phyloP scores from a whole-genome alignment of 2,113 vertebrate species.

The Desmodus rotundus region DNA sequence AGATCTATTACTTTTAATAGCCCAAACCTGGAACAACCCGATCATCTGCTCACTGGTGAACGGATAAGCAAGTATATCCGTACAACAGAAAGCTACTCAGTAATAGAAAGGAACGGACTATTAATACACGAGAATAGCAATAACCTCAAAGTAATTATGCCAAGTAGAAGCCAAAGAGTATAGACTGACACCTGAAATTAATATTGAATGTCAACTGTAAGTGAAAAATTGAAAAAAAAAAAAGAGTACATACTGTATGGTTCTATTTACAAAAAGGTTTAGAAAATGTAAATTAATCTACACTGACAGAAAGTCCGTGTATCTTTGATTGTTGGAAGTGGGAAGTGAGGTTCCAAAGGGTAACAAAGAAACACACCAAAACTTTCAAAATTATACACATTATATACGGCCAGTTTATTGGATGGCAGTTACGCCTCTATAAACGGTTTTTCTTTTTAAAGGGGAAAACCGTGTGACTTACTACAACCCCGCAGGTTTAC shows the following conservation, averaged over 20 bases:
- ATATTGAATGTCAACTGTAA: background rate
- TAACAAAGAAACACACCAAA: background rate
- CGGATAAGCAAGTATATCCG: background rate
- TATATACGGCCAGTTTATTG: background rate
- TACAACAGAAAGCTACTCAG: background rate
- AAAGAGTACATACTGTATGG: background rate
- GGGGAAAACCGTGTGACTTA: background rate
- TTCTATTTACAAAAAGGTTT: background rate
- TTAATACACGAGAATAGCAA: background rate
- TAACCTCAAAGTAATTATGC: constrained; percentile 1
- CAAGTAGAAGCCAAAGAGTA: background rate
- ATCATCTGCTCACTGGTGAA: background rate
- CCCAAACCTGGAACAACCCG: background rate
- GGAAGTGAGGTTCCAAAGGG: background rate
- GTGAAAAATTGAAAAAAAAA: background rate
- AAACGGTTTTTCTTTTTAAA: background rate
- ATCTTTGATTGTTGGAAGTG: background rate
- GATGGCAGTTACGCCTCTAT: background rate
- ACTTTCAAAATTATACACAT: background rate
- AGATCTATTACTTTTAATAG: background rate
- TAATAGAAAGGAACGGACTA: constrained; percentile 3
- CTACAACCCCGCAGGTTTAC: background rate
- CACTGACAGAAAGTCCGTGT: background rate
- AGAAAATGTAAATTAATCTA: background rate
- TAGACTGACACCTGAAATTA: background rate